Conservation (phyloP, 1,140 invertebrate genomes). For the Hypothenemus hampei region DNA sequence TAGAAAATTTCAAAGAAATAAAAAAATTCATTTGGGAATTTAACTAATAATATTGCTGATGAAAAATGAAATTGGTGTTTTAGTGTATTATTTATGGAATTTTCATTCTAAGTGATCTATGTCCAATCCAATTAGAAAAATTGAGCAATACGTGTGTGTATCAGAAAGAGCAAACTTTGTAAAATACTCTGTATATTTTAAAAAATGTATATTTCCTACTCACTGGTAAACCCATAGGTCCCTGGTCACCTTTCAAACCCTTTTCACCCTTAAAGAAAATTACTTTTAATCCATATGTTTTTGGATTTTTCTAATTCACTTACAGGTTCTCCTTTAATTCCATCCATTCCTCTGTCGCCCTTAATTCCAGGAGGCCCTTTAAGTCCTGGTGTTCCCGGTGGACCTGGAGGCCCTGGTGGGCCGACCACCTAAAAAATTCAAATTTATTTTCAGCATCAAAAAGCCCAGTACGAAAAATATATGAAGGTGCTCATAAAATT, state of each 20-base stretch:
- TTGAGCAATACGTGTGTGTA: no score
- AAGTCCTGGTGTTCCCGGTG: constrained; percentile 64
- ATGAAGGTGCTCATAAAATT: constrained; percentile 11
- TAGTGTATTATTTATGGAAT: no score
- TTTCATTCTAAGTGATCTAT: no score
- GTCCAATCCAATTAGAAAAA: no score
- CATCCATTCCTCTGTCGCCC: constrained; percentile 79
- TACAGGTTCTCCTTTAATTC: constrained; percentile 84
- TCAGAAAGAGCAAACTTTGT: no score
- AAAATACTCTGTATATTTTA: no score
- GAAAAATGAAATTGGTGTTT: no score
- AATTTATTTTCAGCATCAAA: neutral
- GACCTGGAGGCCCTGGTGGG: constrained; percentile 79
- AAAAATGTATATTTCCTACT: constrained; percentile 49
- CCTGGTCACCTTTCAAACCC: constrained; percentile 83
- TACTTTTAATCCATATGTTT: constrained; percentile 1
- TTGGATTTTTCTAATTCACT: constrained; percentile 32
- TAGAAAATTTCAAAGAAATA: no score
- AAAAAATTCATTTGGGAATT: no score
- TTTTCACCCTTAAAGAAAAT: constrained; percentile 77
- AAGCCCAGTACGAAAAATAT: neutral
- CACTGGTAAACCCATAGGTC: constrained; percentile 93
- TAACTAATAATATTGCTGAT: no score
- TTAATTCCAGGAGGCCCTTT: constrained; percentile 85
- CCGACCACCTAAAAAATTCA: constrained; percentile 57